Percentiles rank a stretch among this genome's conserved stretches.
Conservation (phyloP, 2,888 invertebrate species). For the Epirrita christyi region DNA sequence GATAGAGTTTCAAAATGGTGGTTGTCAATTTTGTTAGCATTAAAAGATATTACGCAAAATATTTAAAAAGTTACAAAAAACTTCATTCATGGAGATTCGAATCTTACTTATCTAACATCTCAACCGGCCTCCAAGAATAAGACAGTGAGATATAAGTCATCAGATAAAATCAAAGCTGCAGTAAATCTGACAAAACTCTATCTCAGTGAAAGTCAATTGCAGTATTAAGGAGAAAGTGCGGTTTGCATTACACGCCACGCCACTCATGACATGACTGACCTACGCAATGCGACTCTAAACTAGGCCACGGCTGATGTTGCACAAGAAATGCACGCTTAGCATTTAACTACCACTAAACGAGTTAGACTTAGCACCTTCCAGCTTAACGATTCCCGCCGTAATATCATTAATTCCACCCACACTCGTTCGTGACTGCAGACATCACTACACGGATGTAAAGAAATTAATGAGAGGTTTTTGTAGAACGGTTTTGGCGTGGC, state of each 20-base stretch:
- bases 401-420: conserved; percentile 47
- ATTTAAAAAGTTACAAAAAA: neutral
- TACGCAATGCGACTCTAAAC: conserved; percentile 72
- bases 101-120: neutral
- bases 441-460: conserved; percentile 44
- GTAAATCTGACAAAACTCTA: conserved; percentile 46
- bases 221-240: conserved; percentile 67
- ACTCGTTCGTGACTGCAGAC: conserved; percentile 44
- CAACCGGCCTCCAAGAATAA: neutral
- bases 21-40: conserved; percentile 24
- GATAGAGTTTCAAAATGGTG: conserved; percentile 25
- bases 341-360: conserved; percentile 46
- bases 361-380: conserved; percentile 39
- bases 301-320: conserved; percentile 65
- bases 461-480: conserved; percentile 46
- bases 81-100: neutral
- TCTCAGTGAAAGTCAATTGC: conserved; percentile 71
- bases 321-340: conserved; percentile 57
- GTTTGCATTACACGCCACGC: conserved; percentile 40
- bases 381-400: conserved; percentile 42
- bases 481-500: conserved; percentile 45
- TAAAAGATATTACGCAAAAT: conserved; percentile 16
- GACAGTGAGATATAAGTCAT: conserved; percentile 4
- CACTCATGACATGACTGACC: conserved; percentile 65
- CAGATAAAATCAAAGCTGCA: conserved; percentile 31